Evolutionary conservation across 2,888 invertebrate species (phyloP).

Genomic region (Flexamia atlantica): DNA sequence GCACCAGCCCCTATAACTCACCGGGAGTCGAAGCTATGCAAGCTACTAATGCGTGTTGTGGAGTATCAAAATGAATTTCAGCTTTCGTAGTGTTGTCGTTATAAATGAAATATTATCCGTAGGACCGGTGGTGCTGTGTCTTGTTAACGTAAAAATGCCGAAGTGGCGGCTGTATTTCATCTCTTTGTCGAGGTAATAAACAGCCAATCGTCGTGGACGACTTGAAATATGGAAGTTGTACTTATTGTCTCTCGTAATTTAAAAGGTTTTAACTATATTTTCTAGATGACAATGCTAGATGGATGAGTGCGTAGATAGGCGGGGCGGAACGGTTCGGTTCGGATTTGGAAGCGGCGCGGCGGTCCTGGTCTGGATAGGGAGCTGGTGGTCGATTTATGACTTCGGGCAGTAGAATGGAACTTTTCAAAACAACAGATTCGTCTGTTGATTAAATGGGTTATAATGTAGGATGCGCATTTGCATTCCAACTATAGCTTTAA

Average conservation of each 20-base stretch:
- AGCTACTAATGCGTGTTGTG: conserved; percentile 23
- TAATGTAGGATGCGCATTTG: too few relatives aligned
- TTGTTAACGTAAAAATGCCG: conserved; percentile 41
- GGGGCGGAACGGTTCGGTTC: neutral
- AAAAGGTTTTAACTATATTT: conserved; percentile 10
- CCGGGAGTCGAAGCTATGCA: conserved; percentile 14
- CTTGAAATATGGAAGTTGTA: conserved; percentile 32
- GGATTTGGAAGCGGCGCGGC: neutral
- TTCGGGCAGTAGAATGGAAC: neutral
- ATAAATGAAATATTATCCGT: conserved; percentile 50
- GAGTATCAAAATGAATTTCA: conserved; percentile 39
- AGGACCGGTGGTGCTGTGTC: conserved; percentile 43
- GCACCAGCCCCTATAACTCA: conserved; percentile 24
- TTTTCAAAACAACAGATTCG: too few relatives aligned
- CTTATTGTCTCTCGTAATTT: conserved; percentile 28
- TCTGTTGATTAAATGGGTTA: too few relatives aligned
- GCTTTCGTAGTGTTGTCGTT: conserved; percentile 44
- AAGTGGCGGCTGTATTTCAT: conserved; percentile 44
- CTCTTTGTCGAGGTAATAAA: conserved; percentile 30
- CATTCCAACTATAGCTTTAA: too few relatives aligned
- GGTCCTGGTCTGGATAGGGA: neutral
- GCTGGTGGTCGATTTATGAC: neutral
- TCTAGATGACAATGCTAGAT: conserved; percentile 5
- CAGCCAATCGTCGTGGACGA: conserved; percentile 6
- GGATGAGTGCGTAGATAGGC: neutral